Percentiles rank a stretch among this genome's conserved stretches.
Conservation (phyloP, 1,140 invertebrate genomes). For the Aphidius ervi region DNA sequence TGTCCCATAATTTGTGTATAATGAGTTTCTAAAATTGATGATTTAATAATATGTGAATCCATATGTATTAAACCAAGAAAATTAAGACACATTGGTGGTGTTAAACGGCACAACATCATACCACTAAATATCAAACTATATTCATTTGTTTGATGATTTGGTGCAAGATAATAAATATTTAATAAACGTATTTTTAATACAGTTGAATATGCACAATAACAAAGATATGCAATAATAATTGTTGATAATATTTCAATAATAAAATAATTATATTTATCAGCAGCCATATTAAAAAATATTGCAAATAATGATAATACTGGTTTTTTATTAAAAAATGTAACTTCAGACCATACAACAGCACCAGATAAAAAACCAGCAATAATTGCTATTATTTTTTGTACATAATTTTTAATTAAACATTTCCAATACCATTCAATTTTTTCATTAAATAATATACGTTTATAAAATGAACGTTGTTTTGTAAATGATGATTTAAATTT, state of each 20-base stretch:
- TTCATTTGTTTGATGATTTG: slow-evolving; percentile 97
- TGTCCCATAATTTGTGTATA: slow-evolving; percentile 99
- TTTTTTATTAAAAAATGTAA: slow-evolving; percentile 90
- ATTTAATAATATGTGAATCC: slow-evolving; percentile 93
- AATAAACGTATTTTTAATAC: slow-evolving; percentile 93
- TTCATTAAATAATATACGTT: slow-evolving; percentile 62
- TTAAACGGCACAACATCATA: slow-evolving; percentile 94
- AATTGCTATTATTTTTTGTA: slow-evolving; percentile 70
- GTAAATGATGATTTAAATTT: slow-evolving; percentile 77
- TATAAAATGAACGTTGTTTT: slow-evolving; percentile 54
- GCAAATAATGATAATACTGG: slow-evolving; percentile 96
- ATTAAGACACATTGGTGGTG: slow-evolving; percentile 97
- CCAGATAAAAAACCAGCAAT: slow-evolving; percentile 75
- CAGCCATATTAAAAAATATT: slow-evolving; percentile 79
- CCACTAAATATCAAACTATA: slow-evolving; percentile 98
- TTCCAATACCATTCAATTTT: slow-evolving; percentile 93
- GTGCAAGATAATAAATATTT: slow-evolving; percentile 95
- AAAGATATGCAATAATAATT: slow-evolving; percentile 87
- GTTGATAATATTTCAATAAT: slow-evolving; percentile 94
- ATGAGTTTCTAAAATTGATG: slow-evolving; percentile 74
- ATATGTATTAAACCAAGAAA: slow-evolving; percentile 97
- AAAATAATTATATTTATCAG: slow-evolving; percentile 84
- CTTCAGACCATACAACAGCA: slow-evolving; percentile 96
- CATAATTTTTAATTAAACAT: slow-evolving; percentile 73
- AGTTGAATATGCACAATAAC: slow-evolving; percentile 96